A percentile compares a stretch with the other conserved stretches of the same genome.
Conservation (phyloP, 1,140 invertebrate genomes). For the Ectropis grisescens region DNA sequence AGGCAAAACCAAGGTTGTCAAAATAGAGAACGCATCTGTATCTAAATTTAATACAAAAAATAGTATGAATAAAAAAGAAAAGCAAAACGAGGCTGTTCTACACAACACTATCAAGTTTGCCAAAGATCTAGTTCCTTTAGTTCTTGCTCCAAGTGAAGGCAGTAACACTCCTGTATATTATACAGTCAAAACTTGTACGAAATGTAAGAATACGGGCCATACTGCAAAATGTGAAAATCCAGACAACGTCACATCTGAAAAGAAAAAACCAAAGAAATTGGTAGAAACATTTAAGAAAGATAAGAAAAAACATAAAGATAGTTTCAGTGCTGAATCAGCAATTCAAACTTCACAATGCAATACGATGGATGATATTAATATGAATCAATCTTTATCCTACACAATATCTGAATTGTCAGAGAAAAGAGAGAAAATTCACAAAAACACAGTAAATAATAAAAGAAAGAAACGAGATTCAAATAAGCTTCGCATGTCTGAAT, state of each 20-base stretch:
- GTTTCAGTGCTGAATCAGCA: slow-evolving; percentile 25
- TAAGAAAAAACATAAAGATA: slow-evolving; percentile 19
- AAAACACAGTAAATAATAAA: slow-evolving; percentile 15
- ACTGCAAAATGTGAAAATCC: slow-evolving; percentile 11
- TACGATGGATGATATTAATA: slow-evolving; percentile 41
- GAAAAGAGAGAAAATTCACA: slow-evolving; percentile 18
- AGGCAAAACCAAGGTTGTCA: slow-evolving; percentile 2
- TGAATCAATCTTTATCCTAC: slow-evolving; percentile 37
- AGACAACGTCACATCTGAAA: slow-evolving; percentile 16
- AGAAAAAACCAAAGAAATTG: slow-evolving; percentile 17
- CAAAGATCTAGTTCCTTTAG: slow-evolving; percentile 37
- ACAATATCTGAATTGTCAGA: slow-evolving; percentile 44
- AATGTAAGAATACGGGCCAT: slow-evolving; percentile 21
- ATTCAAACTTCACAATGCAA: slow-evolving; percentile 35
- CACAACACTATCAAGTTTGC: slow-evolving; percentile 46
- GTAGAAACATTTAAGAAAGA: slow-evolving; percentile 18
- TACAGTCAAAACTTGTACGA: slow-evolving; percentile 39
- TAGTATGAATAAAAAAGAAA: no score
- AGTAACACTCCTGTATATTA: slow-evolving; percentile 23
- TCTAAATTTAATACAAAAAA: no score
- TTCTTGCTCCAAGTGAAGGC: slow-evolving; percentile 34
- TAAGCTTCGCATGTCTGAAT: slow-evolving; percentile 33
- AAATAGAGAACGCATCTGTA: no score
- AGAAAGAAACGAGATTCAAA: slow-evolving; percentile 20
- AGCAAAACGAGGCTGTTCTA: slow-evolving; percentile 23